Conservation (phyloP, 1,140 invertebrate species). For the Rhopalosiphum maidis region DNA sequence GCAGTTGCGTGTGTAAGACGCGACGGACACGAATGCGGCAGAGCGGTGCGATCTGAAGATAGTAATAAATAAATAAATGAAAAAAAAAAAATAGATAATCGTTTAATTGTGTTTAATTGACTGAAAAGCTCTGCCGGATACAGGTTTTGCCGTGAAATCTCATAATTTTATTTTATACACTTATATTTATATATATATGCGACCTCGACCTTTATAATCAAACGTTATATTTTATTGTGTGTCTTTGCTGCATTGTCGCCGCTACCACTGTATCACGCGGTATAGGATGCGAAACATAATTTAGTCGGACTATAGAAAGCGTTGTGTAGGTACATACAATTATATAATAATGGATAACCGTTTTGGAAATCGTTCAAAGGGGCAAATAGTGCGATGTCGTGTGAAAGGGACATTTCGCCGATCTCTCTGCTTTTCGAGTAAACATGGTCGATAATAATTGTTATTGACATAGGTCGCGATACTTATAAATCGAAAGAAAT, state of each 20-base stretch:
- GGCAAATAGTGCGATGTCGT: not conserved
- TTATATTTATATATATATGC: not conserved
- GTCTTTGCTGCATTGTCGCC: not conserved
- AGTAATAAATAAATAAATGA: not conserved
- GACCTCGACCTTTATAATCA: conserved; percentile 36
- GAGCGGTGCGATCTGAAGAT: not conserved
- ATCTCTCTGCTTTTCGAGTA: not conserved
- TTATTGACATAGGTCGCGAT: not conserved
- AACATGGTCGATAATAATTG: not conserved
- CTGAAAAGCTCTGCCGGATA: conserved; percentile 27
- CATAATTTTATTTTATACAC: not conserved
- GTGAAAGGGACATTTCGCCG: conserved; percentile 5
- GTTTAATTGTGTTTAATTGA: conserved; percentile 49
- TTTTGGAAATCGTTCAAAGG: conserved; percentile 35
- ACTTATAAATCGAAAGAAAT: not conserved
- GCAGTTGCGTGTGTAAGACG: not conserved
- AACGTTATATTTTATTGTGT: not conserved
- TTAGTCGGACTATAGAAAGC: not conserved
- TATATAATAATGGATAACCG: not conserved
- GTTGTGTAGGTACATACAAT: not conserved
- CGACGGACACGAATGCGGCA: not conserved
- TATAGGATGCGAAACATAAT: not conserved
- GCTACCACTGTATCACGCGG: not conserved
- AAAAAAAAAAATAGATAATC: conserved; percentile 20
- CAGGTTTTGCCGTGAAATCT: conserved; percentile 32